phyloP scores from a whole-genome alignment of 2,113 vertebrate species.

The Montifringilla adamsi region DNA sequence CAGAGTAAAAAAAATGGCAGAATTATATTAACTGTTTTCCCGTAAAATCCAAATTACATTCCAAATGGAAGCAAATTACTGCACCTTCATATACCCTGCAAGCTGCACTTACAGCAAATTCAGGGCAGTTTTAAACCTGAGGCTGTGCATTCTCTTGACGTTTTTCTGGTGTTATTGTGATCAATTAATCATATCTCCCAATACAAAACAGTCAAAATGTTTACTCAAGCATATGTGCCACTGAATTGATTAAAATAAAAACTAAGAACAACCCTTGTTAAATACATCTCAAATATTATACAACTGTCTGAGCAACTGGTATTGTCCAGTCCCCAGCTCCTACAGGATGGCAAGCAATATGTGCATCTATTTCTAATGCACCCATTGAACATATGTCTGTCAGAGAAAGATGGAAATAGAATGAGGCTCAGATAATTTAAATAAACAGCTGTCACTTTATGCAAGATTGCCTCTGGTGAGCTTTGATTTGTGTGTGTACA shows the following conservation, averaged over 20 bases:
- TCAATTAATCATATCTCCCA: neutral
- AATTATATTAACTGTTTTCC: neutral
- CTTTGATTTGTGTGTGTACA: conserved; percentile 56
- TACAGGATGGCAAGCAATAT: conserved; percentile 69
- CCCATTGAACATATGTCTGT: conserved; percentile 69
- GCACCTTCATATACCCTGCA: neutral
- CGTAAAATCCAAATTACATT: neutral
- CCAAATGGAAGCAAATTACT: neutral
- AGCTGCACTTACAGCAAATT: neutral
- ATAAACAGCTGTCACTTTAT: conserved; percentile 76
- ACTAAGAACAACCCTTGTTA: neutral
- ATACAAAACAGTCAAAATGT: neutral
- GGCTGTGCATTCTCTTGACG: neutral
- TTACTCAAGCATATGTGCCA: conserved; percentile 13
- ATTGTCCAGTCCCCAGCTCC: conserved; percentile 43
- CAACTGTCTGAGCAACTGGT: conserved; percentile 58
- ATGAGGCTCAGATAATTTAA: conserved; percentile 69
- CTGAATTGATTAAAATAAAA: neutral
- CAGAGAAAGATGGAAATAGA: conserved; percentile 61
- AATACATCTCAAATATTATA: conserved; percentile 1
- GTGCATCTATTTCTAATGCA: conserved; percentile 61
- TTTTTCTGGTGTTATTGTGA: neutral
- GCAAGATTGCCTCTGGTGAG: conserved; percentile 67
- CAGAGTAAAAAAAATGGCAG: neutral
- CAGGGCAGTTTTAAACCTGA: neutral